Conservation (phyloP, 2,113 vertebrate species). For the Cygnus atratus region DNA sequence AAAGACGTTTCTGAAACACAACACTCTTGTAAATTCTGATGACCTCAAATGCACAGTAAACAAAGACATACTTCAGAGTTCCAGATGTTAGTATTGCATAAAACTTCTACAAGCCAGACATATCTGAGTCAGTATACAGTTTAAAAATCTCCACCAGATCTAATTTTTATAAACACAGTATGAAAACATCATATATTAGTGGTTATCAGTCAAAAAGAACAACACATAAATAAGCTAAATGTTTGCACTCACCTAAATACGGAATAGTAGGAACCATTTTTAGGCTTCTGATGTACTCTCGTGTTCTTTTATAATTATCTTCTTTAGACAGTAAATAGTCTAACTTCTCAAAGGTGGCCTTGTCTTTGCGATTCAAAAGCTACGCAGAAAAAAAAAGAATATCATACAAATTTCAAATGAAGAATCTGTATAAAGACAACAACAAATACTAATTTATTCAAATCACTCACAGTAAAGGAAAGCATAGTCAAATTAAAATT, state of each 20-base stretch:
- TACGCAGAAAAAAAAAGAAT: conserved; percentile 56
- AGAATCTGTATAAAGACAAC: background rate
- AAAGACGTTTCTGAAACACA: background rate
- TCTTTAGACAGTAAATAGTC: conserved; percentile 94
- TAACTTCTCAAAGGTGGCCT: conserved; percentile 91
- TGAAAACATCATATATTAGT: background rate
- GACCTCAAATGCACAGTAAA: background rate
- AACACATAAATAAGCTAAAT: background rate
- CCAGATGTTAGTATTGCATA: background rate
- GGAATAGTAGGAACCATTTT: conserved; percentile 94
- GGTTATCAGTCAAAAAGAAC: background rate
- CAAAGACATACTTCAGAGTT: background rate
- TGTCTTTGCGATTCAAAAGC: conserved; percentile 94
- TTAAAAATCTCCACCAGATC: background rate
- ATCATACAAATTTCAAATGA: background rate
- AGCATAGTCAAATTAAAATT: background rate
- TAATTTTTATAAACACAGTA: background rate
- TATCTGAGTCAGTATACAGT: background rate
- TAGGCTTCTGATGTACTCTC: conserved; percentile 90
- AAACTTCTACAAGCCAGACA: background rate
- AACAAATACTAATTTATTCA: background rate
- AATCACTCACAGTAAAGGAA: background rate
- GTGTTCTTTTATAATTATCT: conserved; percentile 92
- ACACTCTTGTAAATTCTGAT: background rate
- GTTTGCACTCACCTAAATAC: conserved; percentile 86